phyloP scores from a whole-genome alignment of 2,888 invertebrate genomes.

The Drosophila kokeensis region DNA sequence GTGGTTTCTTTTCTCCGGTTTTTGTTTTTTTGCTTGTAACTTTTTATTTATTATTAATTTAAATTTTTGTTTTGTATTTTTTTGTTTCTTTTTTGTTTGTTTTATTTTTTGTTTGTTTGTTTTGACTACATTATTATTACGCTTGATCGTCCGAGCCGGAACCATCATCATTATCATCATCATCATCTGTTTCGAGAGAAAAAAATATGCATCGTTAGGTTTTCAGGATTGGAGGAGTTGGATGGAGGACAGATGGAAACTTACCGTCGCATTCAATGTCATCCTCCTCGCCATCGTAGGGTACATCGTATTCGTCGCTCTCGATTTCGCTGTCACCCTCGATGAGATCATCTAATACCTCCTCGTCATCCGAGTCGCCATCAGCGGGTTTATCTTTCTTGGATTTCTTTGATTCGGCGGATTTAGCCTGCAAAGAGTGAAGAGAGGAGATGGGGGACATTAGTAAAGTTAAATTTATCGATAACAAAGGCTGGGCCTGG shows the following conservation, averaged over 20 bases:
- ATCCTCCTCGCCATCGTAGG: constrained; percentile 84
- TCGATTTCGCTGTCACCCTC: constrained; percentile 84
- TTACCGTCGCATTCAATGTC: constrained; percentile 83
- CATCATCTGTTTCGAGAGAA: constrained; percentile 77
- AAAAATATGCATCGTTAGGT: constrained; percentile 4
- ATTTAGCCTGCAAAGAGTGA: constrained; percentile 80
- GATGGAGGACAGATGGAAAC: constrained; percentile 9
- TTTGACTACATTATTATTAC: constrained; percentile 85
- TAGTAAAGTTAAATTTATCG: constrained; percentile 28
- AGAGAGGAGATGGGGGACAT: constrained; percentile 9
- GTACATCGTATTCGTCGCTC: constrained; percentile 84
- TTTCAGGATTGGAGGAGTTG: background rate
- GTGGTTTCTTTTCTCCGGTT: constrained; percentile 72
- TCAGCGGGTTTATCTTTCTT: constrained; percentile 84
- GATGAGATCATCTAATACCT: constrained; percentile 80
- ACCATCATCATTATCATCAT: constrained; percentile 84
- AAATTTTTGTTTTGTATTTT: constrained; percentile 75
- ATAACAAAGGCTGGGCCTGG: constrained; percentile 20
- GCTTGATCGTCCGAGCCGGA: constrained; percentile 85
- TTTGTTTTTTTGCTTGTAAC: constrained; percentile 77
- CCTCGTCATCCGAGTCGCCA: constrained; percentile 83
- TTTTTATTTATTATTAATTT: constrained; percentile 81
- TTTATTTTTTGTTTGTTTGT: constrained; percentile 73
- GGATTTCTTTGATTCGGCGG: constrained; percentile 84
- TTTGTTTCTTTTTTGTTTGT: constrained; percentile 70